Base-by-base conservation (phyloP, 2,797 vertebrate genomes). In the Distichodus sexfasciatus region DNA sequence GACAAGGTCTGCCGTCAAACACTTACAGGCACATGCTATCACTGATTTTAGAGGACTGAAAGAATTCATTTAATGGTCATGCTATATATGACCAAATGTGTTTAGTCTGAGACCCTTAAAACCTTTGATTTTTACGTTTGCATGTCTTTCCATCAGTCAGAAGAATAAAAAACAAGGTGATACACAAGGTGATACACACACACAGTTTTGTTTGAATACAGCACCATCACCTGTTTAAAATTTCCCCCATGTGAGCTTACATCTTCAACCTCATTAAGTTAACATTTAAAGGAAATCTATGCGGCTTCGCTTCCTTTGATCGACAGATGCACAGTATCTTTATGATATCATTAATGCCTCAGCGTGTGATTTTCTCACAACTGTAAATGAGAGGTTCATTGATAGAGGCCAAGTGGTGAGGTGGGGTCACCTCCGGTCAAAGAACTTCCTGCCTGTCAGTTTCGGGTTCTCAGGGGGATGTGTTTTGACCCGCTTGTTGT, bases 301-400 rank as follows among this genome's bases (percentile, higher is more conserved):
- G 36, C 29, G 48, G 19, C 61, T 40, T 26, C 9, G 6, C n/a
- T 54, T 47, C 70, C 67, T 78, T 78, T 78, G 60, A 69, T 75
- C 64, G 69, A 23, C 36, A 38, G 36, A 17, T 47, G n/a, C 28
- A 10, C 57, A 48, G 38, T 64, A 65, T 75, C 46, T 67, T 78
- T 78, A 69, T 75, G 65, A 72, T 74, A 66, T 72, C 66, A 55
- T 75, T 61, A 62, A 55, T 46, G 68, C 68, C 66, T 76, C 67
- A 58, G 47, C n/a, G 44, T 76, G 68, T 66, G 58, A 69, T 69
- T 65, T 77, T 77, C 74, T 75, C 74, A 72, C 70, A 38, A 72
- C 68, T 77, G 76, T 77, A 74, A 76, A 72, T 41, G 35, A 31
- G 31, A 69, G 72, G 77, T 69, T 82, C 76, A 81, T 76, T 75